These are phyloP conservation scores for Chondrilla cf. caribensis DNA, from an alignment of 37 sponge, comb jelly and placozoan species.

Conservation along the genomic window DNA sequence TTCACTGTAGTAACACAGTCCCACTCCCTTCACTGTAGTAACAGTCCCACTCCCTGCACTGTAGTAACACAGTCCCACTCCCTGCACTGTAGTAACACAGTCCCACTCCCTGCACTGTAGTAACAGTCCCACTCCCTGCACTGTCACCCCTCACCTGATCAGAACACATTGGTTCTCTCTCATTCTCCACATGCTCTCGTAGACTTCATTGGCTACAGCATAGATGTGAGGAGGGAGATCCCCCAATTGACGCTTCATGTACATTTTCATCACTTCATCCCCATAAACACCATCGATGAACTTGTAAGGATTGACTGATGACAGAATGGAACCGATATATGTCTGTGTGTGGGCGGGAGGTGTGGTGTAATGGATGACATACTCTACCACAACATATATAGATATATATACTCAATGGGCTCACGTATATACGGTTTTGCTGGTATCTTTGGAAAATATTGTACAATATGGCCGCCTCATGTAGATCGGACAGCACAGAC, in stretches of 20 bases:
- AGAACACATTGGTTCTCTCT: conserved; percentile 95
- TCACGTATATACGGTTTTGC: conserved; percentile 81
- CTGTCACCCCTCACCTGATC: conserved; percentile 77
- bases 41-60: too few relatives aligned
- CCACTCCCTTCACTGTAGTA: too few relatives aligned
- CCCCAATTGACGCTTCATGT: conserved; percentile 85
- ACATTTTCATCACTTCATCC: conserved; percentile 62
- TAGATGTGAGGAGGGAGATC: conserved; percentile 95
- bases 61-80: too few relatives aligned
- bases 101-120: too few relatives aligned
- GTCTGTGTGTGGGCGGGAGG: conserved; percentile 52
- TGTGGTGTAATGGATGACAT: neutral
- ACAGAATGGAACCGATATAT: conserved; percentile 93
- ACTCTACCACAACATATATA: neutral
- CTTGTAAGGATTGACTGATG: conserved; percentile 96
- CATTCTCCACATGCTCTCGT: conserved; percentile 90
- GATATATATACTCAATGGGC: conserved; percentile 13
- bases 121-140: too few relatives aligned
- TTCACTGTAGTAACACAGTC: too few relatives aligned
- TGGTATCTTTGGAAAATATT: conserved; percentile 88
- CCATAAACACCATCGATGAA: conserved; percentile 73
- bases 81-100: too few relatives aligned
- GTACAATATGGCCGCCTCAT: conserved; percentile 93
- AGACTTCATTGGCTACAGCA: conserved; percentile 96
- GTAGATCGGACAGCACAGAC: conserved; percentile 88